Conservation (phyloP, 2,113 vertebrate genomes). For the Percina caprodes region DNA sequence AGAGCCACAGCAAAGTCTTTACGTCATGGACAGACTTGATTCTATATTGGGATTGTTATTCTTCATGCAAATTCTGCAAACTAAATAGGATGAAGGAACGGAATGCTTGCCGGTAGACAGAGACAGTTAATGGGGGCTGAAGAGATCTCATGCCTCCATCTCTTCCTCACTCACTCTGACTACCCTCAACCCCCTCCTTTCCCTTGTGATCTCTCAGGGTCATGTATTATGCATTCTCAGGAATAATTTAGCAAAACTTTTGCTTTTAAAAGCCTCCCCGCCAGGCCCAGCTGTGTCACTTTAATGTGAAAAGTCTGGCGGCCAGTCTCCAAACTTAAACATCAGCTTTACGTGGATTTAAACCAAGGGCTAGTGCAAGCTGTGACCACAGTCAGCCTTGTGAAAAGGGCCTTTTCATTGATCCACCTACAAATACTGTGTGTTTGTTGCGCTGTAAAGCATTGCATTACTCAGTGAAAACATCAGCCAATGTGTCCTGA, state of each 20-base stretch:
- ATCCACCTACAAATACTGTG: constrained; percentile 5
- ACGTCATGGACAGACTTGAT: not conserved
- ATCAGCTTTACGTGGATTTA: not conserved
- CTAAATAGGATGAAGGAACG: not conserved
- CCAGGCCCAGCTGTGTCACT: constrained; percentile 50
- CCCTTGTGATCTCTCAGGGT: constrained; percentile 43
- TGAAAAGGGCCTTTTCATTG: constrained; percentile 1
- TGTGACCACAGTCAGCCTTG: constrained; percentile 22
- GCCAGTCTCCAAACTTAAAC: constrained; percentile 36
- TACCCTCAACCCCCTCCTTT: not conserved
- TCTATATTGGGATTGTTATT: not conserved
- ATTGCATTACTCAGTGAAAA: not conserved
- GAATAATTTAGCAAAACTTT: constrained; percentile 80
- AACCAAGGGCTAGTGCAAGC: not conserved
- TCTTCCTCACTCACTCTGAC: constrained; percentile 4
- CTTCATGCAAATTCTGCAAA: not conserved
- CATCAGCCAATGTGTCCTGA: not conserved
- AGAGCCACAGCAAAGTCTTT: constrained; percentile 17
- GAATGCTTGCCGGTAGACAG: not conserved
- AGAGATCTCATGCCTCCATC: constrained; percentile 10
- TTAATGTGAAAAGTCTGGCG: constrained; percentile 46
- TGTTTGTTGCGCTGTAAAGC: not conserved
- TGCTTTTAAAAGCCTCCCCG: constrained; percentile 74
- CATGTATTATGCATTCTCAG: constrained; percentile 79
- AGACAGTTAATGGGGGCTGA: constrained; percentile 7